phyloP scores from a whole-genome alignment of 2,113 vertebrate genomes.

The Brienomyrus brachyistius region DNA sequence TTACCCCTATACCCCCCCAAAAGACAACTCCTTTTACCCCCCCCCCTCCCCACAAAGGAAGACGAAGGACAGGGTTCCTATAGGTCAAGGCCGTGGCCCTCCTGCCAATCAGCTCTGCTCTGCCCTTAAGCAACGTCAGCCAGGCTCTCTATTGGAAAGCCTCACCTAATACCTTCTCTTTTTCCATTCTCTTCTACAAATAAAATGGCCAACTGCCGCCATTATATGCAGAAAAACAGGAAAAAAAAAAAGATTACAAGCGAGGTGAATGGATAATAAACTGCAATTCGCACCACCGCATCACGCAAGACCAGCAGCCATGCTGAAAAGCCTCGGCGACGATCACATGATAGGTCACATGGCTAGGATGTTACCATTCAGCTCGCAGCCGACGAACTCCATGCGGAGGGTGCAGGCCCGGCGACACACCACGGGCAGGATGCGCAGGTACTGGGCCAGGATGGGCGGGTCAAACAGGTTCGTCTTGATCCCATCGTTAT shows the following conservation, averaged over 20 bases:
- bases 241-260: not conserved
- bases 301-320: not conserved
- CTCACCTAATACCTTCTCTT: no score
- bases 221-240: not conserved
- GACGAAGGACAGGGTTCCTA: not conserved
- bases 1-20: not conserved
- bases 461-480: slow-evolving; percentile 78
- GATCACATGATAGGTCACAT: not conserved
- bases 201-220: no score
- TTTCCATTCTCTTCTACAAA: no score
- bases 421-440: slow-evolving; percentile 72
- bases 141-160: not conserved
- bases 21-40: no score
- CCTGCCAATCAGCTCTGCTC: not conserved
- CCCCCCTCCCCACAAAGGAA: no score
- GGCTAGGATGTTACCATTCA: slow-evolving; percentile 71
- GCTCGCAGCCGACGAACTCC: slow-evolving; percentile 90
- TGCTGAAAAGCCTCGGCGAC: not conserved
- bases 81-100: not conserved
- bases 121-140: not conserved
- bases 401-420: slow-evolving; percentile 83
- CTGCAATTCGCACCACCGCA: not conserved
- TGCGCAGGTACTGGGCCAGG: slow-evolving; percentile 73
- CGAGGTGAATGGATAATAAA: not conserved
- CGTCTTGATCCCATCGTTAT: slow-evolving; percentile 69